Percentiles rank a stretch among this genome's conserved stretches.
Conservation (phyloP, 2,888 invertebrate genomes). For the Theretra japonica region DNA sequence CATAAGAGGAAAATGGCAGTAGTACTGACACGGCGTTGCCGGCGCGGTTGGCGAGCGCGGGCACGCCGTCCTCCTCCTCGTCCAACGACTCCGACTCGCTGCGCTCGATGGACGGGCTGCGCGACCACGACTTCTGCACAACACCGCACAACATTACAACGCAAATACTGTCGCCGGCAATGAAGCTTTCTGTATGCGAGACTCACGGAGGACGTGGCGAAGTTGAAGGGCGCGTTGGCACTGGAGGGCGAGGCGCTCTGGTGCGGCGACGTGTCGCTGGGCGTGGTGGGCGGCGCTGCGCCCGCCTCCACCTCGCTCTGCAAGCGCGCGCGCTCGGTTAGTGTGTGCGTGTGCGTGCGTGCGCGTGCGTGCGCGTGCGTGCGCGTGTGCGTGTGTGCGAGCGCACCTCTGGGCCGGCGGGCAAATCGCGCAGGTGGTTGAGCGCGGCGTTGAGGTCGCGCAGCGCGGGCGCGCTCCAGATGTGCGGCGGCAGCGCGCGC, state of each 20-base stretch:
- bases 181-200: not conserved
- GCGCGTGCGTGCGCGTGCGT: not conserved
- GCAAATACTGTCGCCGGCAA: too few relatives aligned
- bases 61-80: constrained; percentile 55
- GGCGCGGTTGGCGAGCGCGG: constrained; percentile 59
- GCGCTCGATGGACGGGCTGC: constrained; percentile 70
- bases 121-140: constrained; percentile 61
- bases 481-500: constrained; percentile 90
- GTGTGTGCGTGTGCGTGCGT: not conserved
- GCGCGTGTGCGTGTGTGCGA: not conserved
- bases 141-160: not conserved
- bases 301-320: constrained; percentile 8
- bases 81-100: constrained; percentile 49
- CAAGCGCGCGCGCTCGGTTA: not conserved
- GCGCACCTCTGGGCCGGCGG: constrained; percentile 54
- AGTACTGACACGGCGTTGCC: constrained; percentile 71
- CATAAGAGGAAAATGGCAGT: too few relatives aligned
- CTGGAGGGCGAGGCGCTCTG: constrained; percentile 59
- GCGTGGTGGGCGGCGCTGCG: constrained; percentile 44
- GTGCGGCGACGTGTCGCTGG: constrained; percentile 53
- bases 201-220: constrained; percentile 48
- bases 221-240: constrained; percentile 46
- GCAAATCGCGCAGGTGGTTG: constrained; percentile 92
- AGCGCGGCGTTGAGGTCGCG: constrained; percentile 95
- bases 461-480: constrained; percentile 95